phyloP scores from a whole-genome alignment of 2,797 vertebrate genomes.

The Channa striata region DNA sequence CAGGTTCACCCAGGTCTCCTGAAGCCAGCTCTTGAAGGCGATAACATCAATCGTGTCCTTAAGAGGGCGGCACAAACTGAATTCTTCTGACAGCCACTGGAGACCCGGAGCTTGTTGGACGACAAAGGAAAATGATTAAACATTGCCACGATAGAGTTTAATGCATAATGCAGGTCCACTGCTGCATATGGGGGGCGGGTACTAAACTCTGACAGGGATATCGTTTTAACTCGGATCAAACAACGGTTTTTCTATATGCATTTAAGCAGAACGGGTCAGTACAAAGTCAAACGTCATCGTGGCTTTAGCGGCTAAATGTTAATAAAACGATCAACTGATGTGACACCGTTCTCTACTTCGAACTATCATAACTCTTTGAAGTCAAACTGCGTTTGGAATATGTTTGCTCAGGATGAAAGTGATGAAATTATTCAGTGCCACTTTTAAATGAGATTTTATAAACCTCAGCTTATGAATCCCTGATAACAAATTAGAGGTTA shows the following conservation, averaged over 20 bases:
- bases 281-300: background rate
- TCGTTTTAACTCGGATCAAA: background rate
- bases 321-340: background rate
- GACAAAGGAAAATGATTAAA: background rate
- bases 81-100: constrained; percentile 88
- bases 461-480: background rate
- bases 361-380: too few relatives aligned
- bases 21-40: constrained; percentile 91
- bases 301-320: background rate
- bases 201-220: background rate
- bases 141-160: background rate
- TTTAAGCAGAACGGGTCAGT: background rate
- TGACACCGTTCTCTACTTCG: too few relatives aligned
- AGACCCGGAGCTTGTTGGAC: constrained; percentile 84
- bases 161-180: too few relatives aligned
- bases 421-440: background rate
- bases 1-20: constrained; percentile 95
- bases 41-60: constrained; percentile 76
- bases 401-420: background rate
- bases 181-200: too few relatives aligned
- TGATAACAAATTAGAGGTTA: background rate
- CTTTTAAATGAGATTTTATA: background rate
- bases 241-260: background rate
- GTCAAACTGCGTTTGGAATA: background rate
- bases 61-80: constrained; percentile 88